These are phyloP conservation scores for Stictonetta naevosa DNA, from an alignment of 2,113 vertebrate genomes.

Conservation along the genomic window DNA sequence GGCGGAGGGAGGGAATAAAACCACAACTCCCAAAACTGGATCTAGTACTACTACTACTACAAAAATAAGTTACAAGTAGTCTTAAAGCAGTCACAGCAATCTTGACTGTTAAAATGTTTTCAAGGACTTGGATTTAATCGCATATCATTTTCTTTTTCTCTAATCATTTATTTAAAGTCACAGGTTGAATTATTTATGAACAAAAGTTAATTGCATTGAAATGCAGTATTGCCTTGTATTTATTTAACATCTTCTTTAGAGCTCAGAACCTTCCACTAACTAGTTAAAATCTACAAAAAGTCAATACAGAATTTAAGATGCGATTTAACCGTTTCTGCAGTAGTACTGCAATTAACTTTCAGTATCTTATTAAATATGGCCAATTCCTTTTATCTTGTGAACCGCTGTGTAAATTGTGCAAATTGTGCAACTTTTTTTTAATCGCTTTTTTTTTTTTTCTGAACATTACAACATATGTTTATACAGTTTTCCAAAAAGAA, in stretches of 20 bases:
- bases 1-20: not conserved
- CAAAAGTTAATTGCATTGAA: conserved; percentile 46
- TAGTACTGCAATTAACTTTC: not conserved
- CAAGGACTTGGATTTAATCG: conserved; percentile 45
- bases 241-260: not conserved
- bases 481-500: not conserved
- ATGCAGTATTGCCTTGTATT: conserved; percentile 1
- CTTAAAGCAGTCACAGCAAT: not conserved
- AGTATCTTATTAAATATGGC: not conserved
- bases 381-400: not conserved
- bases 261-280: not conserved
- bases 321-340: not conserved
- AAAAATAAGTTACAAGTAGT: not conserved
- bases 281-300: conserved; percentile 5
- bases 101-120: conserved; percentile 1
- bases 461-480: not conserved
- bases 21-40: not conserved
- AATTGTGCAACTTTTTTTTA: not conserved
- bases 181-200: conserved; percentile 51
- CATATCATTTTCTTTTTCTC: conserved; percentile 27
- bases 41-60: not conserved
- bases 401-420: not conserved
- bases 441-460: not conserved
- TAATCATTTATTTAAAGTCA: conserved; percentile 50
- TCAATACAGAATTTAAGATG: not conserved